Evolutionary conservation across 2,888 invertebrate genomes (phyloP).

Genomic region (Dicyrtomina minuta): DNA sequence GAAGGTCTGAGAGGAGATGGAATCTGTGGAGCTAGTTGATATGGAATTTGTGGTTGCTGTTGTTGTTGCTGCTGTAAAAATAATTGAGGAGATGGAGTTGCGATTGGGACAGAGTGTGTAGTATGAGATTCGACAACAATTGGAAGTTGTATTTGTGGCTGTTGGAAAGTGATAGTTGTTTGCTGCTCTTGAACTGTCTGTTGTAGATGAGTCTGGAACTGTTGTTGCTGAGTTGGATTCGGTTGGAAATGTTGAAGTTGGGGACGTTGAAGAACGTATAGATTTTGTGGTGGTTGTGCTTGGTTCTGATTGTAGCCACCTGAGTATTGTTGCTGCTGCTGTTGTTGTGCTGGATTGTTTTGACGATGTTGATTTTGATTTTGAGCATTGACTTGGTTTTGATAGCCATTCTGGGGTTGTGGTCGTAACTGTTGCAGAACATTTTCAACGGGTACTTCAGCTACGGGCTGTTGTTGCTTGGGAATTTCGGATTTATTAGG

Average conservation of each 20-base stretch:
- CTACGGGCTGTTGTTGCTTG: neutral
- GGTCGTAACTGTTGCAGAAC: neutral
- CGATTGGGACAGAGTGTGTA: slow-evolving; percentile 16
- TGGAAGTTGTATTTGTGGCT: slow-evolving; percentile 27
- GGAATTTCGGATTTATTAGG: neutral
- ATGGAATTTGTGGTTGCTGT: slow-evolving; percentile 14
- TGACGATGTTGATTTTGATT: neutral
- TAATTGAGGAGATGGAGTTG: neutral
- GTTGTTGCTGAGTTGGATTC: slow-evolving; percentile 17
- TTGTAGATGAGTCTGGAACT: neutral
- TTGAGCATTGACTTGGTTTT: neutral
- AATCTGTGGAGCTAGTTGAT: neutral
- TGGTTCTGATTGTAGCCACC: slow-evolving; percentile 12
- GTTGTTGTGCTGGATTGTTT: neutral
- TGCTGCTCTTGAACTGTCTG: no score
- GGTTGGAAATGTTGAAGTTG: slow-evolving; percentile 5
- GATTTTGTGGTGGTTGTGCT: neutral
- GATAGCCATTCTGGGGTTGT: slow-evolving; percentile 16
- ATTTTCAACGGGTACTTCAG: no score
- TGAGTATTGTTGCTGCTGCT: neutral
- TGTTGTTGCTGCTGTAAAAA: slow-evolving; percentile 17
- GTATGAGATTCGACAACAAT: slow-evolving; percentile 23
- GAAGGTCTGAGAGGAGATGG: slow-evolving; percentile 24
- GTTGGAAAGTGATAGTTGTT: neutral
- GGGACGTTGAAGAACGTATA: neutral